Evolutionary conservation across 2,888 invertebrate species (phyloP).

Genomic region (Erebia aethiops): DNA sequence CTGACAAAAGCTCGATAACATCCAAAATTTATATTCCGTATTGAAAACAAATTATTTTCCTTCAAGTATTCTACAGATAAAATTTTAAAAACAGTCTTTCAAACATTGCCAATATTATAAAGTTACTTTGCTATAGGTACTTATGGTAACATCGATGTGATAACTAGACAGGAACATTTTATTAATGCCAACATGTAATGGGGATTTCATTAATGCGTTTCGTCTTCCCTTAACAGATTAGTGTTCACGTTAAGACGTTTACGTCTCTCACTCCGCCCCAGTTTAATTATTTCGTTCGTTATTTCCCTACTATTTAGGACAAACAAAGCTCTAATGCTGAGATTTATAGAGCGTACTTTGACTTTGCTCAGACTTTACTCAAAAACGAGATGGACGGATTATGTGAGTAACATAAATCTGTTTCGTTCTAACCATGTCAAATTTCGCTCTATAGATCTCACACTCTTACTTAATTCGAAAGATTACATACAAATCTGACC

Average conservation of each 20-base stretch:
- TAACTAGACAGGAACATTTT: conserved; percentile 4
- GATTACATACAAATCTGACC: too few relatives aligned
- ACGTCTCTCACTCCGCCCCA: neutral
- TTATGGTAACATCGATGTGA: conserved; percentile 19
- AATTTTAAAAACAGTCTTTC: conserved; percentile 17
- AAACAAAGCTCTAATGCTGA: neutral
- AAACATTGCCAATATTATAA: conserved; percentile 6
- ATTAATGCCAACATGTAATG: neutral
- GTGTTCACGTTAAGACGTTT: too few relatives aligned
- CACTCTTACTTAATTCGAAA: too few relatives aligned
- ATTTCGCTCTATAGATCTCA: too few relatives aligned
- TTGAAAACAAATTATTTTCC: conserved; percentile 3
- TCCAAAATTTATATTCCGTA: conserved; percentile 26
- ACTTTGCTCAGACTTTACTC: too few relatives aligned
- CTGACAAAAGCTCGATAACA: conserved; percentile 44
- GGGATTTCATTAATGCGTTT: neutral
- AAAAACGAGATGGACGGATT: too few relatives aligned
- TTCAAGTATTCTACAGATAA: conserved; percentile 6
- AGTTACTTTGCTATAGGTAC: neutral
- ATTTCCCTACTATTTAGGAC: neutral
- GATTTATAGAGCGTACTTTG: too few relatives aligned
- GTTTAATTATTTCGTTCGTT: neutral
- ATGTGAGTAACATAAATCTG: too few relatives aligned
- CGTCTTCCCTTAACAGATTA: neutral
- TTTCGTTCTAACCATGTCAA: too few relatives aligned